Percentiles rank a stretch among this genome's conserved stretches.
Evolutionary conservation across 2,113 vertebrate species (phyloP).

Genomic region (Eudyptes chrysolophus): DNA sequence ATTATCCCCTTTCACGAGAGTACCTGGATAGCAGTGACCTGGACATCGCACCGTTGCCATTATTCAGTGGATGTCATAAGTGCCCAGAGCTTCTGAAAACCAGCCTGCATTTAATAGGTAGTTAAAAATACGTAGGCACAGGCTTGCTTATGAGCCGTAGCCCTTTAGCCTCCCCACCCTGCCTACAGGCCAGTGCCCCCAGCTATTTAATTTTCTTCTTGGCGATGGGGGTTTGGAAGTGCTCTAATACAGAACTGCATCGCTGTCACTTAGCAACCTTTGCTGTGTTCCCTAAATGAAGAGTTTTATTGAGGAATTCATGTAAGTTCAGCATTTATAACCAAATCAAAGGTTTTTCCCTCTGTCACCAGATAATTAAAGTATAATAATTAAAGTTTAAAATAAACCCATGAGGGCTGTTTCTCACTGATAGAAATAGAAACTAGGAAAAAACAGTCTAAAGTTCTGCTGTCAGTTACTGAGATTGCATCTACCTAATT

Average conservation of each 20-base stretch:
- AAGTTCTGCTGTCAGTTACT: background rate
- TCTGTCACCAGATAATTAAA: background rate
- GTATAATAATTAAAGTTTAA: conserved; percentile 16
- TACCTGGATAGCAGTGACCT: background rate
- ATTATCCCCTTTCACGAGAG: background rate
- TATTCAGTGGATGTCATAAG: background rate
- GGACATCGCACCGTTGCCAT: background rate
- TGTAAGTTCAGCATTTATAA: background rate
- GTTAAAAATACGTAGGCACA: background rate
- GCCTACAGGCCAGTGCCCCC: rapidly evolving
- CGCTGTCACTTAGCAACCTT: background rate
- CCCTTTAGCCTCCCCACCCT: background rate
- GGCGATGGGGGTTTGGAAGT: background rate
- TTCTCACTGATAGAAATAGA: background rate
- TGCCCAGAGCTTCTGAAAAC: background rate
- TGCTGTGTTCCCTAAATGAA: background rate
- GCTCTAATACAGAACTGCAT: background rate
- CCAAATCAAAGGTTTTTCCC: background rate
- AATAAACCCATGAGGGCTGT: background rate
- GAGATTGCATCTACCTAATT: background rate
- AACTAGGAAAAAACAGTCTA: background rate
- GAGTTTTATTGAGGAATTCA: background rate
- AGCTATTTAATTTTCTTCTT: background rate
- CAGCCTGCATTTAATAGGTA: background rate
- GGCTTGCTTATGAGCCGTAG: background rate